These are phyloP conservation scores for Himalopsyche tibetana DNA, from an alignment of 2,888 invertebrate species.

Conservation along the genomic window DNA sequence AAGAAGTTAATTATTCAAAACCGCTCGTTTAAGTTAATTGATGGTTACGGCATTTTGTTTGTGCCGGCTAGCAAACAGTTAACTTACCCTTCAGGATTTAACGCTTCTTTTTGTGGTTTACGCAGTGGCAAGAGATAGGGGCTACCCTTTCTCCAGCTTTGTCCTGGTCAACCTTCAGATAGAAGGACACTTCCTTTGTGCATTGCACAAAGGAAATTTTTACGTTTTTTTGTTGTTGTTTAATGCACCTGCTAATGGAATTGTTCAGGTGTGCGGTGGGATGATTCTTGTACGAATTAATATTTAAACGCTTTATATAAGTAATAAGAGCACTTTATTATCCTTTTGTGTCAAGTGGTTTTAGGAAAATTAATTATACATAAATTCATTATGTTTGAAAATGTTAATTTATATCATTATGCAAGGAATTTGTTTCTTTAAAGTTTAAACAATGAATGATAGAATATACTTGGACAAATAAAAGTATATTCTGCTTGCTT, in stretches of 20 bases:
- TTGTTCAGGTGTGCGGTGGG: not conserved
- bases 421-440: too few species aligned
- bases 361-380: too few species aligned
- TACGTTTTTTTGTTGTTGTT: not conserved
- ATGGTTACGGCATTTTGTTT: slow-evolving; percentile 45
- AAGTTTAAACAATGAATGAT: too few species aligned
- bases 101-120: slow-evolving; percentile 23
- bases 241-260: not conserved
- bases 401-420: too few species aligned
- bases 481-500: too few species aligned
- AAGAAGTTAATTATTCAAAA: slow-evolving; percentile 31
- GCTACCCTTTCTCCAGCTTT: not conserved
- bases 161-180: not conserved
- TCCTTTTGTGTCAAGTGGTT: too few species aligned
- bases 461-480: too few species aligned
- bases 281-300: not conserved
- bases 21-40: slow-evolving; percentile 53
- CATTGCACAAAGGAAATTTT: not conserved
- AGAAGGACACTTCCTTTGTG: not conserved
- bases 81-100: slow-evolving; percentile 20
- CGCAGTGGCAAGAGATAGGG: not conserved
- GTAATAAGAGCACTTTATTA: too few species aligned
- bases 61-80: slow-evolving; percentile 9
- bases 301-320: not conserved
- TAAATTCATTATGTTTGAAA: too few species aligned